Evolutionary conservation across 1,140 invertebrate species (phyloP).

Genomic region (Theocolax elegans): DNA sequence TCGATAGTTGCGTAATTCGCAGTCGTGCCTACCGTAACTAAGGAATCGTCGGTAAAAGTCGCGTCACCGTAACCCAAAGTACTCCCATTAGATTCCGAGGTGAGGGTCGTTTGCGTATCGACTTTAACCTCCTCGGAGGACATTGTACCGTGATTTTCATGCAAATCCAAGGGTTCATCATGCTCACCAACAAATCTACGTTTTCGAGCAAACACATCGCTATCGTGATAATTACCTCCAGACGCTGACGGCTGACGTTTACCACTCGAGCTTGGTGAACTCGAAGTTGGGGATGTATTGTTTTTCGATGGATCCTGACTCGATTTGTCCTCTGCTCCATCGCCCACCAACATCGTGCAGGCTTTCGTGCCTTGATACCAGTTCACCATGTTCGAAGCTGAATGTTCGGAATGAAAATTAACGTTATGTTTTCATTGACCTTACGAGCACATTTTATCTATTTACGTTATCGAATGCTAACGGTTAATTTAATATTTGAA

Average conservation of each 20-base stretch:
- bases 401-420: conserved; percentile 59
- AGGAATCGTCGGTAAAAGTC: background rate
- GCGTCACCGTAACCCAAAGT: too few species aligned
- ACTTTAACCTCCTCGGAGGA: background rate
- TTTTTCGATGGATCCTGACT: conserved; percentile 55
- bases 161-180: conserved; percentile 10
- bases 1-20: background rate
- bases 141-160: background rate
- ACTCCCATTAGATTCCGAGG: background rate
- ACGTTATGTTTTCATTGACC: too few species aligned
- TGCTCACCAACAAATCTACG: conserved; percentile 8
- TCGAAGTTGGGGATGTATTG: conserved; percentile 66
- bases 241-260: conserved; percentile 66
- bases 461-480: too few species aligned
- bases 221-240: conserved; percentile 75
- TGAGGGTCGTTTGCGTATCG: conserved; percentile 19
- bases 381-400: conserved; percentile 83
- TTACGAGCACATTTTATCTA: too few species aligned
- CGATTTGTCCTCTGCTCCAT: conserved; percentile 74
- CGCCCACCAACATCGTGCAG: conserved; percentile 85
- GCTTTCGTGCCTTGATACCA: conserved; percentile 83
- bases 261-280: conserved; percentile 64
- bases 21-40: background rate
- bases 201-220: conserved; percentile 4
- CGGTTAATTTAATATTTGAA: too few species aligned